Conservation (phyloP, 2,797 vertebrate species). For the Acomys russatus region DNA sequence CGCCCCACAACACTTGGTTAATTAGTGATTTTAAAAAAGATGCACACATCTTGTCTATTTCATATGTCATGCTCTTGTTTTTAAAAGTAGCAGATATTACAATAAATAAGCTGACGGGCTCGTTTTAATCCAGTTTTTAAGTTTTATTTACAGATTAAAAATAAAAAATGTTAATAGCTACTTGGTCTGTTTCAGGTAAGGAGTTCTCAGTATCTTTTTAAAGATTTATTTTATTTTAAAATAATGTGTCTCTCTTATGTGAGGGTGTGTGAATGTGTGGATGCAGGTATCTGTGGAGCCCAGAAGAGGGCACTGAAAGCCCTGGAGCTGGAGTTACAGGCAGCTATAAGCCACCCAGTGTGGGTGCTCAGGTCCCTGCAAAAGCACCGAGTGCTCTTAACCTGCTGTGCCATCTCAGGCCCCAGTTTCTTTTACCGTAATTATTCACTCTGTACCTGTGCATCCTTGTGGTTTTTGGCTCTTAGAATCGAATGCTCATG, state of each 20-base stretch:
- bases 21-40: neutral
- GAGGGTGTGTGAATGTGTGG: neutral
- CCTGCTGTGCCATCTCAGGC: neutral
- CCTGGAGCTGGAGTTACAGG: neutral
- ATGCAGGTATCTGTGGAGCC: neutral
- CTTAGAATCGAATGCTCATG: neutral
- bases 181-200: neutral
- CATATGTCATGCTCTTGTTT: neutral
- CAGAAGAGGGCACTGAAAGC: neutral
- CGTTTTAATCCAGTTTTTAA: neutral
- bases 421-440: neutral
- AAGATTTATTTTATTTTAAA: neutral
- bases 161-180: neutral
- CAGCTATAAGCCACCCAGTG: neutral
- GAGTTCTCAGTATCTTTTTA: constrained; percentile 9
- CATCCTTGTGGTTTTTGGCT: neutral
- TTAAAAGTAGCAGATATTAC: neutral
- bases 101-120: neutral
- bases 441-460: neutral
- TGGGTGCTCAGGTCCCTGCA: neutral
- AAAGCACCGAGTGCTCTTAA: neutral
- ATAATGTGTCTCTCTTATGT: neutral
- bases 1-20: constrained; percentile 31
- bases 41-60: neutral
- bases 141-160: constrained; percentile 37